Evolutionary conservation across 2,888 invertebrate species (phyloP), one percentile per base, ranked within the genome.

Genomic region (Drosophila mettleri): DNA sequence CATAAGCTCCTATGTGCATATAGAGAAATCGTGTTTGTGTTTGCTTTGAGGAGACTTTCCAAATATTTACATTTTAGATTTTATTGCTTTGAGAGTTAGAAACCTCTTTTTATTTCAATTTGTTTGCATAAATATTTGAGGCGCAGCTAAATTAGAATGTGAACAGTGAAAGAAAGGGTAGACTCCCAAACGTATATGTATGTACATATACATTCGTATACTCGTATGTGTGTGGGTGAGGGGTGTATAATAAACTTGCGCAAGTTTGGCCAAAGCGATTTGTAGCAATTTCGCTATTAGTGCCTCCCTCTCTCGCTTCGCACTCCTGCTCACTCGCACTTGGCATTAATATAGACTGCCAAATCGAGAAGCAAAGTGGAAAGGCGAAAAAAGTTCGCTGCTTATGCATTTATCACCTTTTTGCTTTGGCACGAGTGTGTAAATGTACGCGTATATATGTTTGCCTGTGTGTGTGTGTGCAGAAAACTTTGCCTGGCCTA

Each of bases 101-200:
- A 58, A 78, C 78, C 78, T 86, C 75, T 69, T 74, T 89, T 88
- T 86, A 90, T 91, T 90, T 89, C 88, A 90, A 91, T 90, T 90
- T 90, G 87, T 90, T 90, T 87, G 87, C 81, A 89, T 88, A 80
- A 86, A 88, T 89, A 89, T 90, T 90, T 89, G 80, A 90, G 85
- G 74, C 74, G 79, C 63, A 54, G 64, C 83, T 69, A 86, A 89
- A 86, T 88, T 86, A 89, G 70, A 86, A 88, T 80, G 80, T 79
- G 74, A 55, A 68, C 73, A 74, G 67, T 62, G 31, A 80, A n/a
- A n/a, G n/a, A n/a, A n/a, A 86, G 70, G 61, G 59, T 63, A 48
- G 58, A 51, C 65, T 55, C 36, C 27, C 59, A 52, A 65, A 51
- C 39, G 59, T 34, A 29, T 38, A 12, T 58, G 18, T 29, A 20